These are phyloP conservation scores for Upupa epops DNA, from an alignment of 2,113 vertebrate species.

Conservation along the genomic window DNA sequence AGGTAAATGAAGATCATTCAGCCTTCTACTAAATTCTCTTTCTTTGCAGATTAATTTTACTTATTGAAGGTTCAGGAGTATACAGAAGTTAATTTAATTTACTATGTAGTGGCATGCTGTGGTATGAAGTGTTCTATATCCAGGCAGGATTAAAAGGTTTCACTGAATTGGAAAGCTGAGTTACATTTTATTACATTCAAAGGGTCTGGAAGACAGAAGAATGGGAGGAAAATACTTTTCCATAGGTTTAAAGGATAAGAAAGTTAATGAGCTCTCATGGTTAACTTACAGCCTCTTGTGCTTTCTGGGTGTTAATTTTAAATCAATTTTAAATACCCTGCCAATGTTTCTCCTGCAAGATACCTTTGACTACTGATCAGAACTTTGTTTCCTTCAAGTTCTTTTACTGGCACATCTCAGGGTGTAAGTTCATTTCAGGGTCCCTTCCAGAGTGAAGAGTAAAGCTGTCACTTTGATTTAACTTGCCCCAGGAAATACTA, in stretches of 20 bases:
- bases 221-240: not conserved
- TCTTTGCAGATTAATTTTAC: not conserved
- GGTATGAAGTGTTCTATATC: not conserved
- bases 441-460: not conserved
- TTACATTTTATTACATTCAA: not conserved
- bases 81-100: constrained; percentile 13
- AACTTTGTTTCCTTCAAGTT: not conserved
- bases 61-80: not conserved
- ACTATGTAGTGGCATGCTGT: not conserved
- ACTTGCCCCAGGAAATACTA: not conserved
- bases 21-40: not conserved
- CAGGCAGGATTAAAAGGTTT: constrained; percentile 12
- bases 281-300: not conserved
- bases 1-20: not conserved
- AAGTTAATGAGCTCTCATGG: constrained; percentile 14
- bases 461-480: not conserved
- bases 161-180: not conserved
- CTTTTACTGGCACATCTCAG: not conserved
- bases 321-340: not conserved
- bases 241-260: not conserved
- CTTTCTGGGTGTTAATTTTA: not conserved
- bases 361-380: not conserved
- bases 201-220: not conserved
- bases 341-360: not conserved
- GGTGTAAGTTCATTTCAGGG: not conserved